Base-by-base conservation (phyloP, 2,888 invertebrate species). In the Ophion slaviceki region DNA sequence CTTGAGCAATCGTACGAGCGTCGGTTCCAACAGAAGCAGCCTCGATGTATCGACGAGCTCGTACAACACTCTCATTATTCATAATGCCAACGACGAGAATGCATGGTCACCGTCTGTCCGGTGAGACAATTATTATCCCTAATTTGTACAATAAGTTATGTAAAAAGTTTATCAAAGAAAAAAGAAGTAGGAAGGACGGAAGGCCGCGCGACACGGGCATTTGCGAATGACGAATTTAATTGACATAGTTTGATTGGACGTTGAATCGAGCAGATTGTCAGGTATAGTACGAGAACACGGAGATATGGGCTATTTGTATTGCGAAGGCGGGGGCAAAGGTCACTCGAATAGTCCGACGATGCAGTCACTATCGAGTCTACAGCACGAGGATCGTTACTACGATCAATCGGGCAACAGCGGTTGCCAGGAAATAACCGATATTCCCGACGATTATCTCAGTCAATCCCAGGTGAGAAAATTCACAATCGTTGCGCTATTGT, bases 1-100 rank as follows among this genome's bases (percentile, higher is more conserved):
- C 92, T 92, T 95, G 88, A 95, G 95, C 82, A 97, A 97, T 92
- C 95, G 97, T 70, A 97, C 96, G 91, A 96, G 96, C 4, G 94
- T 96, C 2, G 95, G 96, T 32, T 96, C 96, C 75, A 96, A 96
- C 91, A 94, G 96, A 81, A 96, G 96, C 89, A 96, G 96, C 40
- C 94, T 97, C 89, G 97, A 97, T 92, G 96, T 97, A 5, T 97
- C 97, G 45, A 96, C 97, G 10, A 97, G 97, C 78, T 97, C 97
- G 2, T 97, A 97, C 92, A 97, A 97, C 92, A 97, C 97, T 17
- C 95, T 98, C 68, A 97, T 97, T 88, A 97, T 98, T 91, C 97
- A 97, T 92, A 97, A 96, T 92, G 95, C 96, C 53, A 95, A 96
- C 86, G 96, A 96, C 89, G 97, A 97, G 91, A 97, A 96, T 91